Evolutionary conservation across 2,888 invertebrate genomes (phyloP).

Genomic region (Acanthacorydalis orientalis): DNA sequence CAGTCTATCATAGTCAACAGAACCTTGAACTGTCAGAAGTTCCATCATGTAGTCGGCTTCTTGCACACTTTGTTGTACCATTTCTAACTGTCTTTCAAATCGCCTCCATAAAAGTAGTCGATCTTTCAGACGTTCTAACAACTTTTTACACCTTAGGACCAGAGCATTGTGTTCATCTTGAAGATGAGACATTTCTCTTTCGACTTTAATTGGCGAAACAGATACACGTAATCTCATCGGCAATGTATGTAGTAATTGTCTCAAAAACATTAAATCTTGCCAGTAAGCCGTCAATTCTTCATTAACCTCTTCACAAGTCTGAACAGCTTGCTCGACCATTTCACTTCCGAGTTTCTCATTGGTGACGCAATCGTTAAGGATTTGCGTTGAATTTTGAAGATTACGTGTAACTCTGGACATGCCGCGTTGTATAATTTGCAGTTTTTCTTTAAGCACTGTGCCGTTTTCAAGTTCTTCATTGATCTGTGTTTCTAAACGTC

Average conservation of each 20-base stretch:
- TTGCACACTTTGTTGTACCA: slow-evolving; percentile 65
- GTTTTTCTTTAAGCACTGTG: slow-evolving; percentile 52
- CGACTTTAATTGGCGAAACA: slow-evolving; percentile 59
- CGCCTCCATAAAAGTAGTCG: slow-evolving; percentile 56
- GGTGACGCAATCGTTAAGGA: slow-evolving; percentile 55
- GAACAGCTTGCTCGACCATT: slow-evolving; percentile 57
- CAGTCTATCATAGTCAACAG: slow-evolving; percentile 67
- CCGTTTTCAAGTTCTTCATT: slow-evolving; percentile 65
- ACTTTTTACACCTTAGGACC: slow-evolving; percentile 51
- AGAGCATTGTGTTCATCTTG: slow-evolving; percentile 59
- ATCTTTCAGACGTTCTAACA: slow-evolving; percentile 44
- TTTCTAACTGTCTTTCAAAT: slow-evolving; percentile 60
- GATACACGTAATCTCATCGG: slow-evolving; percentile 59
- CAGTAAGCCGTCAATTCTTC: slow-evolving; percentile 55
- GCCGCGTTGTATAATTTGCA: slow-evolving; percentile 54
- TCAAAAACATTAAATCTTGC: slow-evolving; percentile 58
- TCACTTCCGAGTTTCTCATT: slow-evolving; percentile 59
- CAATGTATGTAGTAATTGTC: slow-evolving; percentile 61
- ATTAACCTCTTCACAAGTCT: slow-evolving; percentile 51
- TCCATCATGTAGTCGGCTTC: slow-evolving; percentile 83
- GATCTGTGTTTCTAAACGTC: slow-evolving; percentile 52
- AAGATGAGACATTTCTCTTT: slow-evolving; percentile 55
- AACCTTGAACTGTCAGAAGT: slow-evolving; percentile 64
- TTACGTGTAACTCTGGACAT: slow-evolving; percentile 49
- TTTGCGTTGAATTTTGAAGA: slow-evolving; percentile 37